Evolutionary conservation across 23 tunicate genomes (phyloP), one percentile per base, ranked within the genome.

Genomic region (Phallusia fumigata): DNA sequence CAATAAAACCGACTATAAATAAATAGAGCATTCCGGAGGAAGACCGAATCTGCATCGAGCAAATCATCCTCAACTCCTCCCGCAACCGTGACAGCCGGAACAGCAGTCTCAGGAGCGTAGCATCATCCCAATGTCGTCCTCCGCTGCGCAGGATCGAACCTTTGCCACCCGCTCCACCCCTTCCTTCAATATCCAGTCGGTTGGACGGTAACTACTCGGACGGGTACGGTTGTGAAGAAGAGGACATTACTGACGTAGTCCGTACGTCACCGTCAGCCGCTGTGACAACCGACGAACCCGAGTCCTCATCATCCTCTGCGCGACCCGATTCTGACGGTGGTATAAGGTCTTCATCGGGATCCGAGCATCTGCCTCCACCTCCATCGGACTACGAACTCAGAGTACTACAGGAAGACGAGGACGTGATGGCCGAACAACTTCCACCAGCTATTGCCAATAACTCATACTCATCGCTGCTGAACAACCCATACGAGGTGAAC

Each of bases 381-480:
- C 86, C 86, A 31, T 81, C 65, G 16, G 91, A 87, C 22, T 53
- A 31, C 75, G 91, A 87, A 58, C 82, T 87, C 22, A 45, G 64
- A 40, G 77, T 69, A 49, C 50, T 82, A 26, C 79, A 81, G 30
- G 86, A 87, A 81, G 82, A 87, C 45, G 75, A 74, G 15, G 65
- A 34, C 5, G 30, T 75, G 33, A 30, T 47, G 26, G 52, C 1
- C n/a, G 65, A 84, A 35, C 74, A 36, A 13, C 82, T 73, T 76
- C 91, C 91, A 26, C 64, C 90, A 11, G 35, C 82, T 8, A 35
- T 74, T 19, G 75, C 84, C 30, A 87, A 82, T 45, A 32, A 87
- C 19, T 87, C 91, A 51, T 82, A 87, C 82, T 81, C 91, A 18
- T 87, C 91, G 26, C 72, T 87, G 33, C 69, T 87, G 11, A 64